Evolutionary conservation across 2,797 vertebrate species (phyloP).

Genomic region (Artibeus jamaicensis): DNA sequence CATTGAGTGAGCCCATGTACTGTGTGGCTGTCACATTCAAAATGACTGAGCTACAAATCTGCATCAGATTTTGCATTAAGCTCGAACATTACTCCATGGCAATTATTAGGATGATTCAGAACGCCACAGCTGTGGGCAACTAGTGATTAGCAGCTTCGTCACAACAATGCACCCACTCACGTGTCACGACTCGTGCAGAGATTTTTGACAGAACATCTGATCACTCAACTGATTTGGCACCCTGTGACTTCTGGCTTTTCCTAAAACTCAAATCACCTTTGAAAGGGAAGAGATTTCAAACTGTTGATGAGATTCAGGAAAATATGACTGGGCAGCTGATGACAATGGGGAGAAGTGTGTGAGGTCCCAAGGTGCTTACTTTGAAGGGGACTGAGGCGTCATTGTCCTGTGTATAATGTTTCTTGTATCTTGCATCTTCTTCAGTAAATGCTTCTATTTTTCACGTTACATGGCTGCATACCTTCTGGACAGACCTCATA

Average conservation of each 20-base stretch:
- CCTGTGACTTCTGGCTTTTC: neutral
- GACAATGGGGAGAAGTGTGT: too few species aligned
- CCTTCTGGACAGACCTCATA: neutral
- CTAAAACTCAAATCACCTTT: neutral
- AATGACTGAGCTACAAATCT: neutral
- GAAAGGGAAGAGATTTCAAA: neutral
- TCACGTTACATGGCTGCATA: neutral
- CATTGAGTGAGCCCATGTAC: neutral
- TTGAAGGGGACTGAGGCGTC: neutral
- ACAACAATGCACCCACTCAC: neutral
- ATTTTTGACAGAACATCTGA: neutral
- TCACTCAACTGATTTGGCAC: neutral
- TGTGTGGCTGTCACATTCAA: neutral
- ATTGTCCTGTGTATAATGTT: neutral
- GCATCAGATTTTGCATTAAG: neutral
- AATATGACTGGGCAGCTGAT: too few species aligned
- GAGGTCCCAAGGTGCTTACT: neutral
- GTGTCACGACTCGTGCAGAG: neutral
- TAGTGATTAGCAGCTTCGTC: neutral
- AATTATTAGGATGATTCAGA: neutral
- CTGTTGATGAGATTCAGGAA: neutral
- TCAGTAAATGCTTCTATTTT: neutral
- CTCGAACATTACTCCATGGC: neutral
- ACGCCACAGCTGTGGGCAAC: neutral
- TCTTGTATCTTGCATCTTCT: neutral